Percentiles rank a stretch among this genome's conserved stretches.
Evolutionary conservation across 2,797 vertebrate species (phyloP).

Genomic region (Propithecus deckenii): DNA sequence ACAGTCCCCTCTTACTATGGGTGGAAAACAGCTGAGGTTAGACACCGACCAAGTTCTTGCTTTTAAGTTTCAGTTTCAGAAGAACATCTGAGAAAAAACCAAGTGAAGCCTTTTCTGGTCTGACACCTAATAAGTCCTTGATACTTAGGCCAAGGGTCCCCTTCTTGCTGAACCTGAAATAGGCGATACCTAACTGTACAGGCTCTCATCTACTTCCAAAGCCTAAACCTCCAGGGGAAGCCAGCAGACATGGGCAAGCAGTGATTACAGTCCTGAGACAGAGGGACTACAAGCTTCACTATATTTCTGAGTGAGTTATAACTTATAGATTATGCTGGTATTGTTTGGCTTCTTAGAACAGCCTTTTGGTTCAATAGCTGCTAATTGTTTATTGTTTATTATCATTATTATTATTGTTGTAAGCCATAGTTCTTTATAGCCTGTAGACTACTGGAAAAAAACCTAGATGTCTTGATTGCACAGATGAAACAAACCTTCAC

Average conservation of each 20-base stretch:
- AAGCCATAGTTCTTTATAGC: background rate
- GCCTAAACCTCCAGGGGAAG: background rate
- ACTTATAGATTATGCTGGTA: background rate
- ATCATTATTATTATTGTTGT: background rate
- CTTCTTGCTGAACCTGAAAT: background rate
- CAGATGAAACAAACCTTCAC: background rate
- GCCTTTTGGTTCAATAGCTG: slow-evolving; percentile 13
- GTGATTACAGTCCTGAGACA: background rate
- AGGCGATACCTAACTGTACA: background rate
- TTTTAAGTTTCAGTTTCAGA: slow-evolving; percentile 58
- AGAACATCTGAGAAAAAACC: slow-evolving; percentile 34
- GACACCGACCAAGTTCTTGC: slow-evolving; percentile 31
- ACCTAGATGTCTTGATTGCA: background rate
- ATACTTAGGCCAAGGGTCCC: background rate
- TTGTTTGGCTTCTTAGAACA: slow-evolving; percentile 1
- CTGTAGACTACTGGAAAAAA: background rate
- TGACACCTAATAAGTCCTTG: slow-evolving; percentile 5
- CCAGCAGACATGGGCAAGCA: background rate
- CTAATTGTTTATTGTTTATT: background rate
- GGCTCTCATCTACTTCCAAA: slow-evolving; percentile 14
- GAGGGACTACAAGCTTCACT: background rate
- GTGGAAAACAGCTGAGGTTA: background rate
- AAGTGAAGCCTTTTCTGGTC: slow-evolving; percentile 35
- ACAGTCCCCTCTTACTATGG: background rate
- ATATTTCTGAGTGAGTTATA: slow-evolving; percentile 19